phyloP scores from a whole-genome alignment of 1,140 invertebrate species.

The Mamestra configurata region DNA sequence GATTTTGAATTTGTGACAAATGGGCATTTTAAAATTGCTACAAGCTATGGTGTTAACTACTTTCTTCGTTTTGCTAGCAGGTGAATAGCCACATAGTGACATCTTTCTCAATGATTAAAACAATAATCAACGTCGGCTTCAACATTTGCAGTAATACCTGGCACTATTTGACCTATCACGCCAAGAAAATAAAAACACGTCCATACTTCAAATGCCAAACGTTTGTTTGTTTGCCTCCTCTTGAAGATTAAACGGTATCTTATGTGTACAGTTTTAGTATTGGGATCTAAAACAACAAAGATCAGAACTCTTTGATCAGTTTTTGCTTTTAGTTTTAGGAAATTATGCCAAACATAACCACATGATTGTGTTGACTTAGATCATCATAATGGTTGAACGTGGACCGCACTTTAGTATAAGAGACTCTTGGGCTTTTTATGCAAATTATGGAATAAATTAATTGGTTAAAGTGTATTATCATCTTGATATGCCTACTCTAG shows the following conservation, averaged over 20 bases:
- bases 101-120: neutral
- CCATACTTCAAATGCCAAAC: slow-evolving; percentile 11
- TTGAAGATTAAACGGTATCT: slow-evolving; percentile 39
- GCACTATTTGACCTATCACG: slow-evolving; percentile 32
- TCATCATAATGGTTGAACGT: slow-evolving; percentile 12
- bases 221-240: slow-evolving; percentile 37
- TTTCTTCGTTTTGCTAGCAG: too few species aligned
- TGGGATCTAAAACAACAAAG: slow-evolving; percentile 20
- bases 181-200: slow-evolving; percentile 14
- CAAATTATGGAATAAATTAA: slow-evolving; percentile 9
- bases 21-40: too few species aligned
- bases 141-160: neutral
- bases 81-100: too few species aligned
- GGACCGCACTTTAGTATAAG: neutral
- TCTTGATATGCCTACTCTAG: neutral
- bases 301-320: slow-evolving; percentile 28
- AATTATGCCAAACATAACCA: slow-evolving; percentile 12
- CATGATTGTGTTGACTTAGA: slow-evolving; percentile 31
- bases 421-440: neutral
- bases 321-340: slow-evolving; percentile 33
- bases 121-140: neutral
- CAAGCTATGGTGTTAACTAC: too few species aligned
- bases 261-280: slow-evolving; percentile 36
- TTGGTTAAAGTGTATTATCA: neutral
- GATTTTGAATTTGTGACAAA: too few species aligned